Base-by-base conservation (phyloP, 2,797 vertebrate genomes). In the Crocidura indochinensis region DNA sequence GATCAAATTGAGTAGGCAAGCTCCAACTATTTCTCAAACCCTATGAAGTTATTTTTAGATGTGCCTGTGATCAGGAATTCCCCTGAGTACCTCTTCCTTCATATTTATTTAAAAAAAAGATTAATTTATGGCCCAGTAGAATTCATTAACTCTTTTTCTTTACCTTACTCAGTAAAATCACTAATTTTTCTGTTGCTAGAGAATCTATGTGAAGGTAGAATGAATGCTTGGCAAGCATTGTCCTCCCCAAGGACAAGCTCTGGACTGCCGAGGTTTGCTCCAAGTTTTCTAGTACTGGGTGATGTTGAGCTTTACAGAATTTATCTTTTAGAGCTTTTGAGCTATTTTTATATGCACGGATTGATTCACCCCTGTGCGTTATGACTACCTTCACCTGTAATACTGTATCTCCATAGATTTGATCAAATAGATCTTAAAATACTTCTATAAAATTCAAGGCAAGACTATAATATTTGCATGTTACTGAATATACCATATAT, bases 21-120 rank as follows among this genome's bases (percentile, higher is more conserved):
- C 38, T 38, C 38, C 5, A 5, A 38, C 38, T 38, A 38, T 38
- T 38, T 38, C 38, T 38, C 38, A 38, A 38, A 38, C 38, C 38
- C 38, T 38, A 38, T 38, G 92, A 79, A 79, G 89, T 88, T 95
- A 96, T 97, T 96, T 95, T 96, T 92, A 95, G 91, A 88, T 80
- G 14, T 71, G 10, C 49, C 65, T 31, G 17, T 93, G 38, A 38
- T 38, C 38, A 38, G 38, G 38, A 38, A 38, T 87, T 19, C 91
- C 79, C 60, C 69, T 56, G 87, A 92, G 81, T 17, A 77, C 24
- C 17, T 90, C 56, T 94, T 92, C 51, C 62, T 92, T 91, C 78
- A 80, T 85, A 76, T 95, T 95, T 88, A 72, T 56, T 38, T 38
- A 2, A 12, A 77, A 73, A 88, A 5, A 65, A 88, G 68, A 64